Evolutionary conservation across 2,797 vertebrate genomes (phyloP), one percentile per base, ranked within the genome.

Genomic region (Dallia pectoralis): DNA sequence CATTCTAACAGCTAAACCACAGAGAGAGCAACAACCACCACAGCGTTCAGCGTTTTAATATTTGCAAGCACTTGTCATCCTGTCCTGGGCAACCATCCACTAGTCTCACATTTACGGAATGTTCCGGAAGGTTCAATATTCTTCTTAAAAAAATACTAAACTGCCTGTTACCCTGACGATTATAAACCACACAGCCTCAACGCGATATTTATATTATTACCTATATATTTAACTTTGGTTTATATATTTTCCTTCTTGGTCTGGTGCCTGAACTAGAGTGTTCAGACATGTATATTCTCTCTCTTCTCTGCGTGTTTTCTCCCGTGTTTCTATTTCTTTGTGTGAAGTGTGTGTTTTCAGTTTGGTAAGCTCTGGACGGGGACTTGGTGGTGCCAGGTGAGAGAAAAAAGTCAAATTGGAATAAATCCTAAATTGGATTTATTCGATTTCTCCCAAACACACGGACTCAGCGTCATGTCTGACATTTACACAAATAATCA

Each of bases 101-200:
- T 7, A 7, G 33, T 7, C 33, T 36, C 68, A 78, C 73, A 82
- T 82, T 59, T 22, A 74, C 62, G 44, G 14, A 53, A 53, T n/a
- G 19, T 18, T 4, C 85, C n/a, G n/a, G n/a, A n/a, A n/a, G n/a
- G 79, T 90, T 84, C 93, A 92, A 91, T 92, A 90, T 92, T 88
- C 78, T 90, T 90, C 89, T 82, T 82, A 86, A 86, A 83, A 84
- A 36, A 3, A 36, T 36, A 36, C 3, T 3, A 36, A 36, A 36
- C 33, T 36, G 33, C 33, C 33, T 36, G 33, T 36, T 36, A 36
- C 33, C 7, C 33, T 36, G 33, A 36, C 7, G 33, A 7, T 36
- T 36, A 36, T 36, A 3, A 36, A 36, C 33, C 3, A 36, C 33
- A 36, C 7, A 3, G 3, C 33, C 7, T 36, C 33, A 36, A 3